Evolutionary conservation across 2,888 invertebrate genomes (phyloP), one percentile per base, ranked within the genome.

Genomic region (Lysandra bellargus): DNA sequence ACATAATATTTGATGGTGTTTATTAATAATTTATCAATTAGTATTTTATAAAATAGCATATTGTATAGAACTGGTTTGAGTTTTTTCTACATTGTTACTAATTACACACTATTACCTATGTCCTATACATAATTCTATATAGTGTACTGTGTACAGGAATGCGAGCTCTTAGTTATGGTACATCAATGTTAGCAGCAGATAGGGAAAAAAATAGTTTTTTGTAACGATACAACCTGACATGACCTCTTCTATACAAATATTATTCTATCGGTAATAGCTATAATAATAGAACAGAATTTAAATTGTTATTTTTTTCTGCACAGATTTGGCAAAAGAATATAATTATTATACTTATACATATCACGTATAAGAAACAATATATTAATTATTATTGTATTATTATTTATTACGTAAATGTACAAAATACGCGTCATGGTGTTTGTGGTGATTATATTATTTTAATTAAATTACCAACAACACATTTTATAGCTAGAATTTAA

Each of bases 201-300:
- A 85, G 84, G 87, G 90, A 89, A 92, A 93, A 93, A 88, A 88
- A 90, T 88, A 88, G 88, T 86, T 89, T 91, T 90, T 90, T 89
- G 87, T 90, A 89, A 83, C 88, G 85, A 86, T 87, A 88, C 87
- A 87, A 88, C 87, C 82, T 82, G 82, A 82, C 84, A 86, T 85
- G 87, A 84, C 88, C 91, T 90, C 82, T 85, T 88, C 88, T 91
- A 89, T 91, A 91, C 92, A 93, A 93, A 93, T 91, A 93, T 91
- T 91, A 91, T 91, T 92, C 89, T 69, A 49, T 49, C 69, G 78
- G 17, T 78, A 69, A 69, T 69, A 64, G 30, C 23, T 9, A 12
- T 69, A 64, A 12, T 30, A 30, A 17, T 12, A 9, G 14, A 37
- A 69, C 14, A 69, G 14, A 37, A 69, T 69, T 69, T 69, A 33